Evolutionary conservation across 1,140 invertebrate genomes (phyloP).

Genomic region (Lethrus apterus): DNA sequence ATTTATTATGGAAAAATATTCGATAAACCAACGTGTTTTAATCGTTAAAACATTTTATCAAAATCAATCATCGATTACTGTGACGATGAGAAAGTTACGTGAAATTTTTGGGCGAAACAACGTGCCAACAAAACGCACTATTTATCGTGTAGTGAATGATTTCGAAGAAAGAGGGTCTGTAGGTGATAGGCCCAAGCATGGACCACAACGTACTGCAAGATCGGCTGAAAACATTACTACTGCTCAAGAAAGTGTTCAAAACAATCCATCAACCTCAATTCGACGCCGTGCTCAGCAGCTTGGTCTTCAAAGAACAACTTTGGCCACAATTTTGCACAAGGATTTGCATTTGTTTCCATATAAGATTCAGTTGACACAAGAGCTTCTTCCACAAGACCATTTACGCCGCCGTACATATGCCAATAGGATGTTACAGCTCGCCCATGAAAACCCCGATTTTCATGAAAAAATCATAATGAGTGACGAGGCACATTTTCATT

Average conservation of each 20-base stretch:
- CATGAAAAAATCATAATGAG: slow-evolving; percentile 24
- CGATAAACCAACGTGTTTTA: no score
- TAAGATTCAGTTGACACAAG: slow-evolving; percentile 36
- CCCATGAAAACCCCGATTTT: slow-evolving; percentile 26
- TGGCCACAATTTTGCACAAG: slow-evolving; percentile 18
- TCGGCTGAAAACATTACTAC: slow-evolving; percentile 20
- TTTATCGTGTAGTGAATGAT: no score
- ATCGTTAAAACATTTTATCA: no score
- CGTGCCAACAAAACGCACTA: no score
- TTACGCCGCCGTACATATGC: slow-evolving; percentile 29
- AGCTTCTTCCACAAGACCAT: slow-evolving; percentile 34
- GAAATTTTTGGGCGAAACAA: no score
- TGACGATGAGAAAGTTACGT: no score
- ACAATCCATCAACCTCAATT: slow-evolving; percentile 22
- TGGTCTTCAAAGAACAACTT: slow-evolving; percentile 17
- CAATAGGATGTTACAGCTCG: slow-evolving; percentile 28
- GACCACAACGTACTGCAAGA: slow-evolving; percentile 16
- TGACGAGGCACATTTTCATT: slow-evolving; percentile 32
- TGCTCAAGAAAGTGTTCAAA: slow-evolving; percentile 22
- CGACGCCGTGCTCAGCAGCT: slow-evolving; percentile 18
- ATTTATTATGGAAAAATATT: no score
- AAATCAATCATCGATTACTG: no score
- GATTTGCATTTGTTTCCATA: slow-evolving; percentile 18
- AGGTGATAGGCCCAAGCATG: no score
- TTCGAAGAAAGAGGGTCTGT: no score